Conservation (phyloP, 1,140 invertebrate species). For the Phenacoccus solenopsis region DNA sequence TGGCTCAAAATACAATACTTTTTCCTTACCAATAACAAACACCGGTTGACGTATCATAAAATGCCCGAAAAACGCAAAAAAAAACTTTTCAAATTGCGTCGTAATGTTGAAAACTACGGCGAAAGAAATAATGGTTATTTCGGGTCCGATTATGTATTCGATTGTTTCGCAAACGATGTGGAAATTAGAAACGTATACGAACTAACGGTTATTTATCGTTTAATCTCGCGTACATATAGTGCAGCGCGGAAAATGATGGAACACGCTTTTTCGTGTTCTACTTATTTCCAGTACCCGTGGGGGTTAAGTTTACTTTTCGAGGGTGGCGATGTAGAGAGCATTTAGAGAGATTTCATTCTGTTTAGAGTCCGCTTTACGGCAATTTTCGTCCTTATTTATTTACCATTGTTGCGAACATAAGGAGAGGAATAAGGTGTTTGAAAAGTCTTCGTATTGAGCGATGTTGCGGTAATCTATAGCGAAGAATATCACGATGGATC, state of each 20-base stretch:
- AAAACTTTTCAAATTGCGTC: too few relatives aligned
- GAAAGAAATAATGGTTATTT: too few relatives aligned
- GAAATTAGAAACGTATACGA: slow-evolving; percentile 10
- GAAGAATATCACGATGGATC: too few relatives aligned
- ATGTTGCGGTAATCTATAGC: too few relatives aligned
- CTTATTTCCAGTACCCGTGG: background rate
- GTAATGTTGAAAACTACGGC: too few relatives aligned
- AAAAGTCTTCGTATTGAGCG: background rate
- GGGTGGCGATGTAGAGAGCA: slow-evolving; percentile 8
- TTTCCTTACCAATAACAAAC: too few relatives aligned
- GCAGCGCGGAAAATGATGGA: background rate
- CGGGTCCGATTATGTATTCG: too few relatives aligned
- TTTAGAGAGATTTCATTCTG: slow-evolving; percentile 10
- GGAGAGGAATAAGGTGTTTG: background rate
- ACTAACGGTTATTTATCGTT: slow-evolving; percentile 9
- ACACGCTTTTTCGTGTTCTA: background rate
- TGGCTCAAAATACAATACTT: too few relatives aligned
- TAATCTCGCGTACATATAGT: background rate
- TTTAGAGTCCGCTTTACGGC: background rate
- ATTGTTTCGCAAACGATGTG: background rate
- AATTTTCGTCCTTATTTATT: slow-evolving; percentile 16
- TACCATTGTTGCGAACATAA: background rate
- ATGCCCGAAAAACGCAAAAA: too few relatives aligned
- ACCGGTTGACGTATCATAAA: too few relatives aligned
- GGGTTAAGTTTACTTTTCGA: background rate